Evolutionary conservation across 2,113 vertebrate genomes (phyloP).

Genomic region (Pitta sordida): DNA sequence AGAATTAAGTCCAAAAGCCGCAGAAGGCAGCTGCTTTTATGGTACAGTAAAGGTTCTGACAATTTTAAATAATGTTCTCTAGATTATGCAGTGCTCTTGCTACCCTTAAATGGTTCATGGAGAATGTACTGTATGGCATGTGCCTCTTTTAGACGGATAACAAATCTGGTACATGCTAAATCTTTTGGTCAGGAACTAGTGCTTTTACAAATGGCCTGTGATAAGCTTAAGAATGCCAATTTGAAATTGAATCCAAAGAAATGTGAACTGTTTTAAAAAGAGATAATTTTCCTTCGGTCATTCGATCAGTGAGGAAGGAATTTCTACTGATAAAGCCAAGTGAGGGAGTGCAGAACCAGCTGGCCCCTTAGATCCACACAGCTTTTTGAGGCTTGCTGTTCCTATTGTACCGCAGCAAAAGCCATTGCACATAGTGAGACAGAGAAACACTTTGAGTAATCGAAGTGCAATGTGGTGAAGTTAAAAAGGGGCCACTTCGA

Average conservation of each 20-base stretch:
- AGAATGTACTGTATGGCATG: slow-evolving; percentile 44
- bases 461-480: not conserved
- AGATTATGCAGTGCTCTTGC: slow-evolving; percentile 2
- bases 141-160: slow-evolving; percentile 50
- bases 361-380: slow-evolving; percentile 23
- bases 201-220: slow-evolving; percentile 61
- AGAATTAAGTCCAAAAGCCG: not conserved
- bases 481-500: slow-evolving; percentile 12
- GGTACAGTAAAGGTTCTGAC: slow-evolving; percentile 1
- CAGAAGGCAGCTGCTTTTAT: not conserved
- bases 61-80: slow-evolving; percentile 35
- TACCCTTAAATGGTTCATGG: slow-evolving; percentile 36
- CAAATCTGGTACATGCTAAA: slow-evolving; percentile 59
- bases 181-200: slow-evolving; percentile 53
- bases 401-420: not conserved
- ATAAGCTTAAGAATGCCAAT: slow-evolving; percentile 62
- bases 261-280: slow-evolving; percentile 68
- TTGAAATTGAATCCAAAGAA: slow-evolving; percentile 61
- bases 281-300: slow-evolving; percentile 59
- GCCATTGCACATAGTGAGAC: not conserved
- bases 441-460: not conserved
- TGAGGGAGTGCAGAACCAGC: slow-evolving; percentile 45
- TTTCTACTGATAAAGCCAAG: slow-evolving; percentile 62
- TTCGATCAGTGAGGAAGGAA: slow-evolving; percentile 55
- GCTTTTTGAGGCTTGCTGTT: slow-evolving; percentile 4